These are phyloP conservation scores for Chrysemys picta DNA, from an alignment of 2,113 vertebrate genomes.

Conservation along the genomic window DNA sequence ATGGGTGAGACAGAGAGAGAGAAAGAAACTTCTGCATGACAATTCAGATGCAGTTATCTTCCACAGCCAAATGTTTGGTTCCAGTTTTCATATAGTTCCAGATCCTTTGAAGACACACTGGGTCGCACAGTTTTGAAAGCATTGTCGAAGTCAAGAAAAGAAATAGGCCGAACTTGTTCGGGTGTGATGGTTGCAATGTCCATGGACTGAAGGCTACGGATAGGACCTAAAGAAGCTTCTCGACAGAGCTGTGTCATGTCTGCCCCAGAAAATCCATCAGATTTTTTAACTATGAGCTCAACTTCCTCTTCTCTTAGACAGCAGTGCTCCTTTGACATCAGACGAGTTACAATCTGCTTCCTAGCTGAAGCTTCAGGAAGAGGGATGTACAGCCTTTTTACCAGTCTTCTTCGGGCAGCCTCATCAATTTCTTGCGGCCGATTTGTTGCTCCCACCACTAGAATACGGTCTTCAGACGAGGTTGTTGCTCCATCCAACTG, in stretches of 20 bases:
- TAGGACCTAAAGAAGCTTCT: slow-evolving; percentile 95
- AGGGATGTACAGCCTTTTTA: slow-evolving; percentile 94
- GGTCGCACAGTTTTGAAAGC: slow-evolving; percentile 90
- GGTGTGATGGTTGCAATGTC: slow-evolving; percentile 91
- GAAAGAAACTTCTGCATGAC: fast-evolving
- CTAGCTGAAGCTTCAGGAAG: slow-evolving; percentile 90
- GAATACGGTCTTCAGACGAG: slow-evolving; percentile 91
- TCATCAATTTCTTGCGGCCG: slow-evolving; percentile 97
- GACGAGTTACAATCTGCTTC: slow-evolving; percentile 86
- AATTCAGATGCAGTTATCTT: slow-evolving; percentile 61
- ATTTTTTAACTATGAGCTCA: slow-evolving; percentile 80
- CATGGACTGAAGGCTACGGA: slow-evolving; percentile 87
- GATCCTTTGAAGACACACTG: slow-evolving; percentile 89
- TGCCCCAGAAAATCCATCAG: slow-evolving; percentile 92
- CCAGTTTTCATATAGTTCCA: slow-evolving; percentile 94
- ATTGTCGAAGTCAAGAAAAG: slow-evolving; percentile 88
- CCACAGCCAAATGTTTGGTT: slow-evolving; percentile 94
- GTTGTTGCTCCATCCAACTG: slow-evolving; percentile 95
- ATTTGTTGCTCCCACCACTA: slow-evolving; percentile 97
- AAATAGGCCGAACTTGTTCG: slow-evolving; percentile 90
- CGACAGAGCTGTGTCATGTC: slow-evolving; percentile 96
- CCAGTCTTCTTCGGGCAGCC: slow-evolving; percentile 91
- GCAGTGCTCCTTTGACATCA: slow-evolving; percentile 89
- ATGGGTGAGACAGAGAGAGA: fast-evolving
- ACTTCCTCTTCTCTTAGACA: slow-evolving; percentile 84